Base-by-base conservation (phyloP, 1,140 invertebrate species). In the Brachionus rotundiformis region DNA sequence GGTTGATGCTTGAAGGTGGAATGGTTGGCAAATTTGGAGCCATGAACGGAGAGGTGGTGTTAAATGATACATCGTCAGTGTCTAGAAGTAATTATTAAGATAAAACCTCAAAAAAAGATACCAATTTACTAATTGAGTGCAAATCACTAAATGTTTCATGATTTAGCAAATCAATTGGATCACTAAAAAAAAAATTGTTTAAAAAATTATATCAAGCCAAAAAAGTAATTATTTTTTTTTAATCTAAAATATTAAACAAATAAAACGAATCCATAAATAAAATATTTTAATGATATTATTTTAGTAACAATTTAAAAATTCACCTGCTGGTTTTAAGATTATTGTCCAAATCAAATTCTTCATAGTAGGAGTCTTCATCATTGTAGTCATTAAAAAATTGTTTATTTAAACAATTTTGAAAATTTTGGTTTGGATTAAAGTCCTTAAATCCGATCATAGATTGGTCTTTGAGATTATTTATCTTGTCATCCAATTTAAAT, bases 111-210 rank as follows among this genome's bases (percentile, higher is more conserved):
- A 29, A 63, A 29, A 49, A 49, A 13, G 13, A 19, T 49, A 49
- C 47, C 47, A 49, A 36, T 13, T 61, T 79, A 41, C 31, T 27
- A n/a, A 36, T 79, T 63, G 76, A 79, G 11, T 79, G 76, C 6
- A 77, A 47, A 59, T 79, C 76, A 19, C 76, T 79, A 63, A 79
- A 79, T 19, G 76, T 79, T 33, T 79, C 76, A 33, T 68, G 81
- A 25, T 82, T 65, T 39, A 71, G 54, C 27, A 31, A 36, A 59
- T 71, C 81, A 29, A 71, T 82, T 25, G 54, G 49, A 23, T 63
- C 77, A 44, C 36, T 59, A 29, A 27, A 80, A 63, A 79, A 59
- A 10, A 16, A 59, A 19, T 23, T 33, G n/a, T n/a, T n/a, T n/a
- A 54, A 19, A 54, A 79, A 49, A 79, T 25, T 63, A 13, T 27